A percentile compares a stretch with the other conserved stretches of the same genome.
These are phyloP conservation scores for Drosophila pseudoananassae DNA, from an alignment of 1,140 invertebrate species.

Conservation along the genomic window DNA sequence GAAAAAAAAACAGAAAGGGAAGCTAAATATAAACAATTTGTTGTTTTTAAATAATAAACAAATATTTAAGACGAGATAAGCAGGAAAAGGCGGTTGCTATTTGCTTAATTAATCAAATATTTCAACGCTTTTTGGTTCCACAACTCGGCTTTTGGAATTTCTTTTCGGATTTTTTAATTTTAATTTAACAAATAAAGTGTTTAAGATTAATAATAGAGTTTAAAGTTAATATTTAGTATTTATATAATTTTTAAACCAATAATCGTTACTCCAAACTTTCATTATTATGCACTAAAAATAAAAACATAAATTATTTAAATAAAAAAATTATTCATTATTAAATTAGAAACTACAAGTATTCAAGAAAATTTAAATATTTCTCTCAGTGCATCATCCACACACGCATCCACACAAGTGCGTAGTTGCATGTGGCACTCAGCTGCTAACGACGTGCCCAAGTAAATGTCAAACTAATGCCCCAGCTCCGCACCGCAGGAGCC, in stretches of 20 bases:
- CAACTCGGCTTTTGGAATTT: neutral
- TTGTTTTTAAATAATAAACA: neutral
- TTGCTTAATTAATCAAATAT: neutral
- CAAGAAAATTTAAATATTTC: no score
- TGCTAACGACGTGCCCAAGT: slow-evolving; percentile 78
- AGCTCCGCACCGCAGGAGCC: slow-evolving; percentile 66
- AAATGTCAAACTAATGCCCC: slow-evolving; percentile 80
- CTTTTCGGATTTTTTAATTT: neutral
- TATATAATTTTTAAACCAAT: no score
- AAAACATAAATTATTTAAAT: no score
- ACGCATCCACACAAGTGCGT: slow-evolving; percentile 6
- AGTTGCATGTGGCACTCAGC: slow-evolving; percentile 54
- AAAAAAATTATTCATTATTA: neutral
- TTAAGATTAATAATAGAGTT: no score
- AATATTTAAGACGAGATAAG: slow-evolving; percentile 2
- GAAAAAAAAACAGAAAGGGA: neutral
- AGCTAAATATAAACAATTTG: neutral
- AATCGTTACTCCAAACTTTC: no score
- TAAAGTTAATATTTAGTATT: no score
- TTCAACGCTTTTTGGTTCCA: neutral
- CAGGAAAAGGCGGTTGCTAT: neutral
- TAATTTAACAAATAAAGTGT: neutral
- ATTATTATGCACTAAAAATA: no score
- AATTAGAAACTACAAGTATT: no score
- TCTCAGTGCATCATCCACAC: neutral